These are phyloP conservation scores for Euwallacea fornicatus DNA, from an alignment of 1,140 invertebrate species.

Conservation along the genomic window DNA sequence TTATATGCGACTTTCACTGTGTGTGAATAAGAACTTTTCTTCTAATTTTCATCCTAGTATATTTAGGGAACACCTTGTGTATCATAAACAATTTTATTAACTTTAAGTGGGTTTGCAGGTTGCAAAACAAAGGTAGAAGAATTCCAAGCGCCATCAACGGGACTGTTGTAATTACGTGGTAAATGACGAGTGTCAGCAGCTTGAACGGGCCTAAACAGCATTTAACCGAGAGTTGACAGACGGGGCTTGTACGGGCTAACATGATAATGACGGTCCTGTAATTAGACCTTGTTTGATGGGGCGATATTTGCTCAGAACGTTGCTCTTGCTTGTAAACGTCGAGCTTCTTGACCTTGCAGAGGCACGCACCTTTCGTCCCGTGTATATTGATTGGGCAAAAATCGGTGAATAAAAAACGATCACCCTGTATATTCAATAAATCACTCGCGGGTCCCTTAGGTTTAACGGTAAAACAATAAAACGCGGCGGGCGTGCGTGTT, in stretches of 20 bases:
- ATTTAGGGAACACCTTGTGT: too few species aligned
- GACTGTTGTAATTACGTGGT: constrained; percentile 8
- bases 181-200: constrained; percentile 26
- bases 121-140: not conserved
- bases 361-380: too few species aligned
- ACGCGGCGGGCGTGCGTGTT: constrained; percentile 50
- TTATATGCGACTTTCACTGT: too few species aligned
- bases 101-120: too few species aligned
- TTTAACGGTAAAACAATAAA: constrained; percentile 51
- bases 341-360: too few species aligned
- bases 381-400: too few species aligned
- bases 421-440: not conserved
- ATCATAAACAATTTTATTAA: too few species aligned
- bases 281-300: constrained; percentile 23
- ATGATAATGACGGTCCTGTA: constrained; percentile 37
- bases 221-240: constrained; percentile 35
- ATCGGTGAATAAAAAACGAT: too few species aligned
- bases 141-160: not conserved
- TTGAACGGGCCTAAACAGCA: constrained; percentile 15
- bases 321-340: not conserved
- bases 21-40: too few species aligned
- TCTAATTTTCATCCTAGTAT: too few species aligned
- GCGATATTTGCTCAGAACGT: constrained; percentile 9
- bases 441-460: constrained; percentile 13
- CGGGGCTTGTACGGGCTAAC: constrained; percentile 28